Conservation (phyloP, 2,113 vertebrate species). For the Cheilinus undulatus region DNA sequence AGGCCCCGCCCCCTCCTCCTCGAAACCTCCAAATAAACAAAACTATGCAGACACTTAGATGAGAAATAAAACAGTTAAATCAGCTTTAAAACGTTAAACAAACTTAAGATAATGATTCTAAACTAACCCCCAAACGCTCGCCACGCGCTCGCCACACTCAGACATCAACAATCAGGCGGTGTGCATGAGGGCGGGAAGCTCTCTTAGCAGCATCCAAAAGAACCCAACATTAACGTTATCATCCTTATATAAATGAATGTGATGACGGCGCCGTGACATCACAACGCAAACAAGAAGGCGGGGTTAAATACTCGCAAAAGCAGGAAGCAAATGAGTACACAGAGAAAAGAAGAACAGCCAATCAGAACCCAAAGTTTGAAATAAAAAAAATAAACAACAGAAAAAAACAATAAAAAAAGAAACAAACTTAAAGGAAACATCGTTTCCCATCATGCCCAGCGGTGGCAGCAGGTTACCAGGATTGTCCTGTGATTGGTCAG, state of each 20-base stretch:
- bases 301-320: slow-evolving; percentile 52
- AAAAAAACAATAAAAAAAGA: neutral
- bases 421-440: slow-evolving; percentile 27
- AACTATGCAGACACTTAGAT: slow-evolving; percentile 18
- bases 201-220: slow-evolving; percentile 65
- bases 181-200: slow-evolving; percentile 24
- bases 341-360: slow-evolving; percentile 40
- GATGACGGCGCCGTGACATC: slow-evolving; percentile 38
- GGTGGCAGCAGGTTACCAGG: slow-evolving; percentile 43
- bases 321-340: slow-evolving; percentile 36
- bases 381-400: neutral
- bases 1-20: neutral
- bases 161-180: neutral
- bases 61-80: slow-evolving; percentile 35
- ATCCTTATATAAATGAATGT: slow-evolving; percentile 34
- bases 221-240: slow-evolving; percentile 35
- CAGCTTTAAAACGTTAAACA: slow-evolving; percentile 50
- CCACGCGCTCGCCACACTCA: slow-evolving; percentile 14
- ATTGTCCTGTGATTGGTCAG: slow-evolving; percentile 71
- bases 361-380: slow-evolving; percentile 54
- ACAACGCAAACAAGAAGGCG: slow-evolving; percentile 40
- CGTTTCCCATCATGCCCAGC: slow-evolving; percentile 48
- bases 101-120: slow-evolving; percentile 46
- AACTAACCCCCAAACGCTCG: slow-evolving; percentile 40
- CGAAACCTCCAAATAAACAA: slow-evolving; percentile 16